Evolutionary conservation across 2,797 vertebrate species (phyloP).

Genomic region (Simalia tracyae): DNA sequence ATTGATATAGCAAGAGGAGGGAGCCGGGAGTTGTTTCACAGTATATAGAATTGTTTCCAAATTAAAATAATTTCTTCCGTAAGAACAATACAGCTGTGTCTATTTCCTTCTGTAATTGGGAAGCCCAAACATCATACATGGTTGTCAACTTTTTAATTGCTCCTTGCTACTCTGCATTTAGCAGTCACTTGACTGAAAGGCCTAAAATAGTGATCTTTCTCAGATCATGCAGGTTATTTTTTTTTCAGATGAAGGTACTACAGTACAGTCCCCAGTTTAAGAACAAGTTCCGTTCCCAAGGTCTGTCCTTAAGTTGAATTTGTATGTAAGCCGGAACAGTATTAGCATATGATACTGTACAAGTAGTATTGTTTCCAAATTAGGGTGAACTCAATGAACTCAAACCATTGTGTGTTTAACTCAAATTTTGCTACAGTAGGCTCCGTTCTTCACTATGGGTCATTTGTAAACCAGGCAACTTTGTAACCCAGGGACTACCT

Average conservation of each 20-base stretch:
- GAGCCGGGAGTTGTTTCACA: neutral
- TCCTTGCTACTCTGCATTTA: neutral
- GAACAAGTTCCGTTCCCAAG: too few relatives aligned
- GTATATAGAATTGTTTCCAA: neutral
- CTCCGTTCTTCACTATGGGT: too few relatives aligned
- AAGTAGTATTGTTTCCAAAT: too few relatives aligned
- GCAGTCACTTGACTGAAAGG: neutral
- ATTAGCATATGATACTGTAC: too few relatives aligned
- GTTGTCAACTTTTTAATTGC: neutral
- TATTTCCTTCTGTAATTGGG: neutral
- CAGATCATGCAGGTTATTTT: neutral
- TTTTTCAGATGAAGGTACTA: neutral
- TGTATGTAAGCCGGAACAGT: too few relatives aligned
- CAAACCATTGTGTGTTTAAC: too few relatives aligned
- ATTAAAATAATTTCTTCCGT: neutral
- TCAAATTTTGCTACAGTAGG: too few relatives aligned
- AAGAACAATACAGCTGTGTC: neutral
- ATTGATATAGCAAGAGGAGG: neutral
- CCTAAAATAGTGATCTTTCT: neutral
- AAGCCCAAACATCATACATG: neutral
- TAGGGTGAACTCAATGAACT: too few relatives aligned
- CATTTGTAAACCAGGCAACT: too few relatives aligned
- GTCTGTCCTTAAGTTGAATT: too few relatives aligned
- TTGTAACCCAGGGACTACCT: too few relatives aligned
- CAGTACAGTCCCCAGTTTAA: too few relatives aligned